Conservation (phyloP, 2,888 invertebrate species). For the Drosophila trichaetosa region DNA sequence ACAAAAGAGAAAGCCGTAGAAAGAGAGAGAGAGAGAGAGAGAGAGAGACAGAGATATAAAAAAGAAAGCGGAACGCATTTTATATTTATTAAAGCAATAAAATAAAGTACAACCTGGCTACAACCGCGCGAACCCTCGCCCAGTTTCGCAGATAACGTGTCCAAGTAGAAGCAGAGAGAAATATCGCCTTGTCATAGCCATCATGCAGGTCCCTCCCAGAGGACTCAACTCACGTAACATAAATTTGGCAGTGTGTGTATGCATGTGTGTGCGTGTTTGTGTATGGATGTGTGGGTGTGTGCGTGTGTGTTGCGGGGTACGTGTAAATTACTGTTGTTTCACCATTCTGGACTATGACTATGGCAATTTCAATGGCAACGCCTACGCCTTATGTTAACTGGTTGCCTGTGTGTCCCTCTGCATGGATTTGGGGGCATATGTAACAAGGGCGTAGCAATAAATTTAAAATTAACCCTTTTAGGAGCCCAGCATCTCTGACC, state of each 20-base stretch:
- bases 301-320: conserved; percentile 13
- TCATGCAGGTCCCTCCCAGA: conserved; percentile 60
- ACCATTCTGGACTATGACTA: conserved; percentile 56
- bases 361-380: conserved; percentile 21
- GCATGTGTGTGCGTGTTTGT: background rate
- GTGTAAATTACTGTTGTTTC: conserved; percentile 59
- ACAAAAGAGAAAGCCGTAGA: conserved; percentile 7
- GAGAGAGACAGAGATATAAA: background rate
- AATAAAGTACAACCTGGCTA: conserved; percentile 70
- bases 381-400: conserved; percentile 43
- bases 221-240: conserved; percentile 56
- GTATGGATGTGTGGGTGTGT: background rate
- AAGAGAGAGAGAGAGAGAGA: background rate
- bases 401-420: conserved; percentile 35
- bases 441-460: conserved; percentile 72
- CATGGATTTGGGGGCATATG: conserved; percentile 57
- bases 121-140: background rate
- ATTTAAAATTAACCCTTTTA: conserved; percentile 82
- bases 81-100: conserved; percentile 78
- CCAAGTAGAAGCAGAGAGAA: conserved; percentile 56
- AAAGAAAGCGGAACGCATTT: conserved; percentile 57
- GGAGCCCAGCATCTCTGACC: conserved; percentile 72
- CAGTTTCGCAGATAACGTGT: conserved; percentile 66
- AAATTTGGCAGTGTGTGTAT: conserved; percentile 52
- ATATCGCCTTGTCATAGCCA: conserved; percentile 74